Base-by-base conservation (phyloP, 1,140 invertebrate genomes). In the Drosophila gunungcola region DNA sequence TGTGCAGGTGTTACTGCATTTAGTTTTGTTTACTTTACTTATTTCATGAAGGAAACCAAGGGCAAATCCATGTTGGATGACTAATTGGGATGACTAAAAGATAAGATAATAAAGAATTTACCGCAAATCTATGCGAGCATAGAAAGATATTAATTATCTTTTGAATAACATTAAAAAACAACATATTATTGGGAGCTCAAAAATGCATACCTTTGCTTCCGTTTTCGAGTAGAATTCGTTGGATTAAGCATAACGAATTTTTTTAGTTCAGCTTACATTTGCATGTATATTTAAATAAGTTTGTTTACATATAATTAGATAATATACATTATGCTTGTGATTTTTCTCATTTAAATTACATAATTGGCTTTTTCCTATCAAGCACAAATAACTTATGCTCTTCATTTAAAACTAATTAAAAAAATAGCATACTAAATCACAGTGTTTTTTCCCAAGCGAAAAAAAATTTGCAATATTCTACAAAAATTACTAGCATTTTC, bases 341-440 rank as follows among this genome's bases (percentile, higher is more conserved):
- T 46, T 29, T 13, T 60, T 9, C 55, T 43, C 55, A 72, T 52
- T 61, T 45, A 49, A 62, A 34, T 57, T 70, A 49, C 51, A 41
- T 46, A 29, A 27, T n/a, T 56, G 32, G 27, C 61, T 78, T 51
- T 39, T 11, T 16, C 12, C 11, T 1, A 34, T 48, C 63, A 38
- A 48, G 39, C 65, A 78, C 25, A 55, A 21, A 64, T 63, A 65
- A 73, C 41, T 69, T 45, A 41, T 57, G 63, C 63, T 27, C 13
- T 32, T 51, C 62, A 52, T 56, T 89, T 89, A 90, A 84, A 89
- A 89, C 85, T 90, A 89, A 89, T 89, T 89, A 89, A 88, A 91
- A 91, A 91, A 84, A 84, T 91, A 91, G 85, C 86, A 90, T 73
- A 84, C 90, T 91, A 91, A 90, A 91, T 91, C 90, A 91, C 90